Evolutionary conservation across 1,140 invertebrate species (phyloP).

Genomic region (Archivesica marissinica): DNA sequence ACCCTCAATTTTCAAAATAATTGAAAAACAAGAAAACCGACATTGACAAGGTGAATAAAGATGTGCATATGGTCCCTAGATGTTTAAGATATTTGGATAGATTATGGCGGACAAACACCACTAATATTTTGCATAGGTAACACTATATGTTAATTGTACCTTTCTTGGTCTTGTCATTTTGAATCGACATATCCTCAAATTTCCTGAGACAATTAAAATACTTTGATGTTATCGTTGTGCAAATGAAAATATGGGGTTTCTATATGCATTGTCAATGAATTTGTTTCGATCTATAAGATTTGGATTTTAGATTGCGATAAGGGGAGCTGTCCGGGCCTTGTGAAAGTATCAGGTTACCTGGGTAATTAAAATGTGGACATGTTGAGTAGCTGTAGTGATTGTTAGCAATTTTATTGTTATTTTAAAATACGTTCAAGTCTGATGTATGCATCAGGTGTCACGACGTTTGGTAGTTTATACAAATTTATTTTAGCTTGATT

Average conservation of each 20-base stretch:
- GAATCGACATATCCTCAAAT: slow-evolving; percentile 12
- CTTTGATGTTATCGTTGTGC: slow-evolving; percentile 34
- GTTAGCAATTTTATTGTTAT: neutral
- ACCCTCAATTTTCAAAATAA: neutral
- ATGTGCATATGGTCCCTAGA: neutral
- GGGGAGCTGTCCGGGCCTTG: neutral
- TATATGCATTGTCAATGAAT: slow-evolving; percentile 34
- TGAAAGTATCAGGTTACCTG: neutral
- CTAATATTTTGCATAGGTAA: slow-evolving; percentile 31
- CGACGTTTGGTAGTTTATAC: too few species aligned
- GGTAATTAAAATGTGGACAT: slow-evolving; percentile 1
- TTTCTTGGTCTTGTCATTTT: neutral
- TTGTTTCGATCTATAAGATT: slow-evolving; percentile 28
- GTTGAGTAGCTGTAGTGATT: neutral
- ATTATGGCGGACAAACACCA: neutral
- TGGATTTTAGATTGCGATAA: slow-evolving; percentile 19
- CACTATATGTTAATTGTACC: slow-evolving; percentile 28
- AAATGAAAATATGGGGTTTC: slow-evolving; percentile 45
- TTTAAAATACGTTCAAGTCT: too few species aligned
- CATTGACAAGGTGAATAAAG: slow-evolving; percentile 2
- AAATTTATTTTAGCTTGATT: too few species aligned
- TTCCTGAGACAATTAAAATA: slow-evolving; percentile 46
- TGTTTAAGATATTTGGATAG: neutral
- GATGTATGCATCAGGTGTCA: too few species aligned
- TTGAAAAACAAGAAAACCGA: neutral